These are phyloP conservation scores for Balearica regulorum DNA, from an alignment of 2,797 vertebrate species.

Conservation along the genomic window DNA sequence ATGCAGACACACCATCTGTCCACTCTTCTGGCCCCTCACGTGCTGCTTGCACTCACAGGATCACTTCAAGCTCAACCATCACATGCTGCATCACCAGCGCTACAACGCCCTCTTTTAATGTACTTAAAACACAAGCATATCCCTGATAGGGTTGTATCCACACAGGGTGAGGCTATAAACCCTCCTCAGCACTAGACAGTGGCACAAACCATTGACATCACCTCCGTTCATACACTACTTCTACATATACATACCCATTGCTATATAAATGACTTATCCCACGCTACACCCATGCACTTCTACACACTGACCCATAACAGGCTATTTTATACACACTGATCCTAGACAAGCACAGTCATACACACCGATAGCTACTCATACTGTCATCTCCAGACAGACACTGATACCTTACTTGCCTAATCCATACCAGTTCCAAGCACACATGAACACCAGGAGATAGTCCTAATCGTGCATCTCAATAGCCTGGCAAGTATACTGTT, in stretches of 20 bases:
- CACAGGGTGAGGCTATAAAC: neutral
- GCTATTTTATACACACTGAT: neutral
- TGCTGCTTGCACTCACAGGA: neutral
- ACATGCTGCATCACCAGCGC: neutral
- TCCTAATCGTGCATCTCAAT: neutral
- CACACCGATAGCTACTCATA: neutral
- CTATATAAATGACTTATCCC: neutral
- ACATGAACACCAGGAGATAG: neutral
- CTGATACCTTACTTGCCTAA: neutral
- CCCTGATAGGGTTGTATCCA: neutral
- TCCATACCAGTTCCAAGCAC: neutral
- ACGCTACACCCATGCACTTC: accelerated
- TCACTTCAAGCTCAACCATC: neutral
- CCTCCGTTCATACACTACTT: neutral
- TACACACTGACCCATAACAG: no score
- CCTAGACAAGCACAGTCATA: neutral
- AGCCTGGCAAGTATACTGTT: neutral
- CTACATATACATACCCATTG: neutral
- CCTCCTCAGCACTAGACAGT: neutral
- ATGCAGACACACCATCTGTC: neutral
- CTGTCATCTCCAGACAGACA: neutral
- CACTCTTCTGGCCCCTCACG: neutral
- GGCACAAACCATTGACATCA: neutral
- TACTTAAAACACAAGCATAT: neutral
- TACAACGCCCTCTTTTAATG: neutral